Base-by-base conservation (phyloP, 2,888 invertebrate genomes). In the Spodoptera exigua region DNA sequence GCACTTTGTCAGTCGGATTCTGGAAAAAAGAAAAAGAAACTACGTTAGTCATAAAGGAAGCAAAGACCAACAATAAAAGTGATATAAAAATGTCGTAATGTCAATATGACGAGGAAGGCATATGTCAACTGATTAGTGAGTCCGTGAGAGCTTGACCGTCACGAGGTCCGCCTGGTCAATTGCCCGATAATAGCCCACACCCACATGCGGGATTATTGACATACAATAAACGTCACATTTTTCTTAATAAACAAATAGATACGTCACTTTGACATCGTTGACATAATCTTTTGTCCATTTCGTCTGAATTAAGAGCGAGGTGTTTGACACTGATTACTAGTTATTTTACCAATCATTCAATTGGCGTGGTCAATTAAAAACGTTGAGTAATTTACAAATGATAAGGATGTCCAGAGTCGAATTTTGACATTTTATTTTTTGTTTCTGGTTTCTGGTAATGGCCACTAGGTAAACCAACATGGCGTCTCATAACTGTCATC, bases 191-290 rank as follows among this genome's bases (percentile, higher is more conserved):
- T 89, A 82, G 86, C 70, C 61, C 76, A 61, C 87, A 81, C 91
- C 92, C 90, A 89, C 89, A 93, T 92, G 88, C 87, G 88, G 90
- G 91, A 84, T 81, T 92, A 94, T 93, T 93, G 93, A 93, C 90
- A 89, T 84, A 89, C 89, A 92, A 93, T 93, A 92, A 91, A 91
- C 81, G 89, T 89, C 92, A 91, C 91, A 93, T 93, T 88, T 90
- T 86, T 94, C 92, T 88, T 90, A 89, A 92, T 93, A 90, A 84
- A 90, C 83, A 83, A 80, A 77, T 77, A 27, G 27, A 27, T 7
- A 76, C 76, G 78, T 83, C 78, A 80, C 76, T 62, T 70, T 75
- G 72, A 75, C 74, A 74, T 61, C 40, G 55, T 5, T 60, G 66
- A 61, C 64, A 70, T 27, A 27, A 27, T 27, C 27, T 27, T 27